Evolutionary conservation across 2,113 vertebrate genomes (phyloP).

Genomic region (Tragelaphus imberbis): DNA sequence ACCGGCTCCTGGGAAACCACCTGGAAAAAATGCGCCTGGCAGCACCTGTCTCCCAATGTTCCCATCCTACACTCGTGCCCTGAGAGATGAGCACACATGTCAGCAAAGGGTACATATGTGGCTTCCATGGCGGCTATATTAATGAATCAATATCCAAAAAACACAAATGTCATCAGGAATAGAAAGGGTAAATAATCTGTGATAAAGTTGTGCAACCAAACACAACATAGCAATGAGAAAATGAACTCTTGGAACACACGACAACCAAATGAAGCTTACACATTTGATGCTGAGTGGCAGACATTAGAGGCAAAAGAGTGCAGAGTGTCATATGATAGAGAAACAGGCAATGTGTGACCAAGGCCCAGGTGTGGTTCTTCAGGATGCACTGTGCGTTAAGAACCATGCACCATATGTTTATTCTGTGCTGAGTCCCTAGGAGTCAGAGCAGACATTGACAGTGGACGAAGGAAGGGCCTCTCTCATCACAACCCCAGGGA

Average conservation of each 20-base stretch:
- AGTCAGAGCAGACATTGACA: not conserved
- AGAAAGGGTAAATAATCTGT: not conserved
- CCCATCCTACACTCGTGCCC: not conserved
- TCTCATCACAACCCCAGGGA: not conserved
- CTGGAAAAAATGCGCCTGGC: not conserved
- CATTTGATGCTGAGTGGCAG: not conserved
- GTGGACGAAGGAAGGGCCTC: not conserved
- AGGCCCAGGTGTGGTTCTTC: not conserved
- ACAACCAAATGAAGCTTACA: not conserved
- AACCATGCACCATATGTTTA: not conserved
- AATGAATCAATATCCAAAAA: not conserved
- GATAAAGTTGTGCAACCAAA: not conserved
- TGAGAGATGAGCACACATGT: not conserved
- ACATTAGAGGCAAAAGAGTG: not conserved
- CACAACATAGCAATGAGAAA: not conserved
- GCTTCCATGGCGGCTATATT: not conserved
- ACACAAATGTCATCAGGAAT: not conserved
- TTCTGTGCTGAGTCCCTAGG: too few species aligned
- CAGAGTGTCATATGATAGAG: too few species aligned
- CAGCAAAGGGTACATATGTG: not conserved
- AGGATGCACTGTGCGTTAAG: not conserved
- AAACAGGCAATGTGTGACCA: not conserved
- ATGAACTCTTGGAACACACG: not conserved
- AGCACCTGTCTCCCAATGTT: fast-evolving
- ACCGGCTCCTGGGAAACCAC: not conserved